Conservation (phyloP, 2,113 vertebrate genomes). For the Pedionomus torquatus region DNA sequence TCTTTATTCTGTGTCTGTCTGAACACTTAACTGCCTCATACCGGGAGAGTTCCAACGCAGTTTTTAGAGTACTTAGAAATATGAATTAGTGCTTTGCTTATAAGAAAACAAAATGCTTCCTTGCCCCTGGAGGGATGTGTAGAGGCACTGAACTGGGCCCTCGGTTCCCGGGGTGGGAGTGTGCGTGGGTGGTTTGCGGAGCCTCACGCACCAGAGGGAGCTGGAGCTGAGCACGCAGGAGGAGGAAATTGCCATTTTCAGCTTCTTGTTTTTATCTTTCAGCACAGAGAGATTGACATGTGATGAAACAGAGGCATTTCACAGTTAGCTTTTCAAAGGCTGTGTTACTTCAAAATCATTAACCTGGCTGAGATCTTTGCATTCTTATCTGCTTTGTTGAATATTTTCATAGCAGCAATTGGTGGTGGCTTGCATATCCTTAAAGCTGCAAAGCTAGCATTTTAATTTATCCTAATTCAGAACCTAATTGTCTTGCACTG, state of each 20-base stretch:
- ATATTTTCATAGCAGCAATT: slow-evolving; percentile 59
- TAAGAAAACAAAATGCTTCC: not conserved
- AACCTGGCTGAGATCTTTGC: slow-evolving; percentile 24
- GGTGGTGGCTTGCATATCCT: slow-evolving; percentile 67
- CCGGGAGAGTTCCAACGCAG: not conserved
- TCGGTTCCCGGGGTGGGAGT: not conserved
- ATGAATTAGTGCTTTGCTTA: not conserved
- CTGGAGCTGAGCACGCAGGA: not conserved
- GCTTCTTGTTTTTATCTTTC: not conserved
- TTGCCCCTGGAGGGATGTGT: rapidly evolving
- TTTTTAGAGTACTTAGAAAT: not conserved
- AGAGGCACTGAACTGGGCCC: not conserved
- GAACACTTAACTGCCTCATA: not conserved
- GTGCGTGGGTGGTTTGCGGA: not conserved
- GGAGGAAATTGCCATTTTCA: not conserved
- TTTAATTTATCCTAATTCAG: slow-evolving; percentile 84
- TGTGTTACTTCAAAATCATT: slow-evolving; percentile 25
- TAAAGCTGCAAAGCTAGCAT: slow-evolving; percentile 76
- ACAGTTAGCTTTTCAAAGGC: slow-evolving; percentile 12
- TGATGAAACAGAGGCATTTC: not conserved
- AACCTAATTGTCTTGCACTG: slow-evolving; percentile 81
- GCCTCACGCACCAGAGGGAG: not conserved
- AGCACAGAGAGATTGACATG: not conserved
- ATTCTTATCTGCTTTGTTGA: slow-evolving; percentile 49
- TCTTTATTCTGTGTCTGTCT: not conserved